Base-by-base conservation (phyloP, 2,797 vertebrate genomes). In the Lindbergichthys nudifrons region DNA sequence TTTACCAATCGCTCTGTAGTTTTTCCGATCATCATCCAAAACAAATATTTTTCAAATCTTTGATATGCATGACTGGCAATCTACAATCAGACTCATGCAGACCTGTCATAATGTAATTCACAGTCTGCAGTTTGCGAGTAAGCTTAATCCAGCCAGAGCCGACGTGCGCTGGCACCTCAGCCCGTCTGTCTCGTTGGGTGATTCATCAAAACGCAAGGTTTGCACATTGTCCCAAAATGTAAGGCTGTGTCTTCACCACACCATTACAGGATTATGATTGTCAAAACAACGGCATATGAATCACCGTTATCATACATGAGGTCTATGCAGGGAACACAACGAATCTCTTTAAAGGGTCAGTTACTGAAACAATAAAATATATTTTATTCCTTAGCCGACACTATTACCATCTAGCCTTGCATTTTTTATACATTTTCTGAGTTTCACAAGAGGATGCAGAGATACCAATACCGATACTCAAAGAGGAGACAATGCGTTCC, bases 51-150 rank as follows among this genome's bases (percentile, higher is more conserved):
- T 9, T 9, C 1, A 8, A 36, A 36, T 36, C 8, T 6, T 7
- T 36, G 9, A 36, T 9, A 36, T 36, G 5, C 3, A 47, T 39
- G 50, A 18, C 46, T n/a, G 41, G 3, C 11, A 52, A 50, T 32
- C 54, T 32, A 26, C 0, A 56, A 6, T 19, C 15, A 66, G 59
- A 54, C 46, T 59, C 6, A 61, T 19, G 68, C 48, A 79, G 63
- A 75, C 57, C 18, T 60, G 41, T 77, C 52, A 59, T 75, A 11
- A 76, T 12, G 9, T 57, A 15, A 26, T 26, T 26, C 26, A 26
- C 26, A 52, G 51, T 64, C 32, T n/a, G n/a, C 51, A 26, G 58
- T 36, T 32, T 18, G 12, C 32, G 10, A 3, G 7, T 60, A 11
- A 32, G 3, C 19, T 65, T 0, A 23, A 69, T n/a, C 36, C 16